Conservation (phyloP, 2,797 vertebrate genomes). For the Pseudochromis fuscus region DNA sequence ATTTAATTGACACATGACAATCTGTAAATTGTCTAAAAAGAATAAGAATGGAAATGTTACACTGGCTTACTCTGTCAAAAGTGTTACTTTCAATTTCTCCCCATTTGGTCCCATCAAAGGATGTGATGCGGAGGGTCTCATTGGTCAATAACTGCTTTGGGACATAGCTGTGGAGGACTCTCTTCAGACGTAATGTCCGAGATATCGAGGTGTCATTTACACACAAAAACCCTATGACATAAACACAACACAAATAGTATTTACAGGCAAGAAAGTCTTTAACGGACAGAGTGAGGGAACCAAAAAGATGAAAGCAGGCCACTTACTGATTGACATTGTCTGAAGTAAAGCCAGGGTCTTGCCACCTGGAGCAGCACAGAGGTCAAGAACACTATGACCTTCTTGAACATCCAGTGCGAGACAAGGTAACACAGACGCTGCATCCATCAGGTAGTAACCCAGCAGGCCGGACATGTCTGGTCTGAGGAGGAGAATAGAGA, state of each 20-base stretch:
- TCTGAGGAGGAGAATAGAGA: constrained; percentile 72
- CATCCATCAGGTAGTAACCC: constrained; percentile 94
- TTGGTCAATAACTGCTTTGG: constrained; percentile 80
- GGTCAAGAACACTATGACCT: constrained; percentile 89
- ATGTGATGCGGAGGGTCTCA: constrained; percentile 84
- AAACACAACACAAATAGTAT: no score
- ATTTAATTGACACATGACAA: not conserved
- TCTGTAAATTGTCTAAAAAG: not conserved
- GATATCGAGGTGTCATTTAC: constrained; percentile 90
- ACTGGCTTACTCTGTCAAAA: constrained; percentile 89
- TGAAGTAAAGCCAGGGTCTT: constrained; percentile 93
- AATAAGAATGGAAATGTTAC: not conserved
- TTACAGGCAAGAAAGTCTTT: no score
- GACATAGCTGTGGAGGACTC: constrained; percentile 87
- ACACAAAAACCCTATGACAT: constrained; percentile 85
- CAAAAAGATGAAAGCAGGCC: not conserved
- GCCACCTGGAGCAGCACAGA: constrained; percentile 95
- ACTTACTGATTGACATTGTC: constrained; percentile 88
- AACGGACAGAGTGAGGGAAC: no score
- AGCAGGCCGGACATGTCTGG: constrained; percentile 83
- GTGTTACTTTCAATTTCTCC: constrained; percentile 82
- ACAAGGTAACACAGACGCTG: constrained; percentile 92
- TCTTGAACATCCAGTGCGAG: constrained; percentile 88
- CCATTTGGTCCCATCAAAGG: constrained; percentile 90
- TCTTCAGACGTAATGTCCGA: constrained; percentile 85